Percentiles rank a stretch among this genome's conserved stretches.
Evolutionary conservation across 92 coral and sea anemone species (phyloP).

Genomic region (Paragorgia papillata): DNA sequence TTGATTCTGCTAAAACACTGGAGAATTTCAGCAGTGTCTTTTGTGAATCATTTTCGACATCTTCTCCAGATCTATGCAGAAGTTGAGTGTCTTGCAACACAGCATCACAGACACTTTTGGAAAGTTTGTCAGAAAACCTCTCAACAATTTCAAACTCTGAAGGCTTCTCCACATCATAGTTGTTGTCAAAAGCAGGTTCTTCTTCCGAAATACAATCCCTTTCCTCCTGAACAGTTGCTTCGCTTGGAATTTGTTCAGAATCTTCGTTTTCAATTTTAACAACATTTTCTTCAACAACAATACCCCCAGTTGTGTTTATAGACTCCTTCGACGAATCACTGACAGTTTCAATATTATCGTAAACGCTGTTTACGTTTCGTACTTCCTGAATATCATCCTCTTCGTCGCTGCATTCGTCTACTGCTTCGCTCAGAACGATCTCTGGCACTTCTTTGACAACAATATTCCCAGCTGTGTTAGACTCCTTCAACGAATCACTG

Average conservation of each 20-base stretch:
- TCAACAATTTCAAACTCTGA: background rate
- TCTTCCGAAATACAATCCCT: background rate
- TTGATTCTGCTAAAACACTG: slow-evolving; percentile 13
- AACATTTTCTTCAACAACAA: background rate
- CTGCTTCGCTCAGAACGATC: slow-evolving; percentile 13
- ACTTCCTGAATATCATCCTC: background rate
- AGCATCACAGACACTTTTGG: slow-evolving; percentile 27
- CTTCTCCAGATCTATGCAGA: background rate
- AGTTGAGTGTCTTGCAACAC: slow-evolving; percentile 14
- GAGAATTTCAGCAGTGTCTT: slow-evolving; percentile 17
- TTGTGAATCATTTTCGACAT: background rate
- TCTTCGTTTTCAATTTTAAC: too few relatives aligned
- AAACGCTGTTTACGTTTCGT: background rate
- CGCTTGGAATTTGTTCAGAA: too few relatives aligned
- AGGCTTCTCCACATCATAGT: background rate
- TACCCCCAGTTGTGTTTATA: background rate
- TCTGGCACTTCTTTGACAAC: too few relatives aligned
- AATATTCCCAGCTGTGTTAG: background rate
- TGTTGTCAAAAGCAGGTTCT: background rate
- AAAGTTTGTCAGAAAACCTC: slow-evolving; percentile 16
- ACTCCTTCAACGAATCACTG: background rate
- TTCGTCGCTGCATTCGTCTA: slow-evolving; percentile 2
- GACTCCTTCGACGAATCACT: background rate
- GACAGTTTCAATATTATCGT: background rate
- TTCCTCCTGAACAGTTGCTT: too few relatives aligned